phyloP scores from a whole-genome alignment of 2,113 vertebrate species.

The Phainopepla nitens region DNA sequence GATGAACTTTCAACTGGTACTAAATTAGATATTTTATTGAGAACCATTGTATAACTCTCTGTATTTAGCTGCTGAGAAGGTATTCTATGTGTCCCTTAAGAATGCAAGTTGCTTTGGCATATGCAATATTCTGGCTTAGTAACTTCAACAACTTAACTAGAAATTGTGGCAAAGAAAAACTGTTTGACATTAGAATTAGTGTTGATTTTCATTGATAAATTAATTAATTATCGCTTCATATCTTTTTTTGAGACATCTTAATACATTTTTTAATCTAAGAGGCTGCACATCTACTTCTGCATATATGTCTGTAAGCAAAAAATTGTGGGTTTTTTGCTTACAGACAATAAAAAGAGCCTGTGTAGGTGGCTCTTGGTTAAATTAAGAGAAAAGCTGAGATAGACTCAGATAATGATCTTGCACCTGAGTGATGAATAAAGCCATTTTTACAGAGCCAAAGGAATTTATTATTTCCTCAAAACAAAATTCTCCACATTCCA shows the following conservation, averaged over 20 bases:
- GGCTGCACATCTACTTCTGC: neutral
- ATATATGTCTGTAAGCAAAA: neutral
- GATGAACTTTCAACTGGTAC: neutral
- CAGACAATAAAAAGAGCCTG: neutral
- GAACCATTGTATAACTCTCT: neutral
- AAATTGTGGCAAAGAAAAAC: neutral
- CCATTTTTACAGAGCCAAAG: constrained; percentile 14
- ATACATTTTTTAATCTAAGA: neutral
- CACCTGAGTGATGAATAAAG: constrained; percentile 47
- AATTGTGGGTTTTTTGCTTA: neutral
- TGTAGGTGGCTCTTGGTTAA: constrained; percentile 28
- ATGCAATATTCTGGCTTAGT: neutral
- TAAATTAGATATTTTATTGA: neutral
- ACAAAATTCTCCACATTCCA: constrained; percentile 44
- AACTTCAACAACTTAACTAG: neutral
- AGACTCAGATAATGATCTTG: constrained; percentile 17
- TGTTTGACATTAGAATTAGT: neutral
- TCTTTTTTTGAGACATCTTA: neutral
- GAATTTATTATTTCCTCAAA: constrained; percentile 60
- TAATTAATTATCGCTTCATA: neutral
- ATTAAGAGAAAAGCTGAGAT: neutral
- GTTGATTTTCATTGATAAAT: neutral
- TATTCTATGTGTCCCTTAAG: neutral
- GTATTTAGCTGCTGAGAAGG: neutral
- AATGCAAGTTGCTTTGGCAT: neutral